phyloP scores from a whole-genome alignment of 1,140 invertebrate genomes.

The Gonioctena quinquepunctata region DNA sequence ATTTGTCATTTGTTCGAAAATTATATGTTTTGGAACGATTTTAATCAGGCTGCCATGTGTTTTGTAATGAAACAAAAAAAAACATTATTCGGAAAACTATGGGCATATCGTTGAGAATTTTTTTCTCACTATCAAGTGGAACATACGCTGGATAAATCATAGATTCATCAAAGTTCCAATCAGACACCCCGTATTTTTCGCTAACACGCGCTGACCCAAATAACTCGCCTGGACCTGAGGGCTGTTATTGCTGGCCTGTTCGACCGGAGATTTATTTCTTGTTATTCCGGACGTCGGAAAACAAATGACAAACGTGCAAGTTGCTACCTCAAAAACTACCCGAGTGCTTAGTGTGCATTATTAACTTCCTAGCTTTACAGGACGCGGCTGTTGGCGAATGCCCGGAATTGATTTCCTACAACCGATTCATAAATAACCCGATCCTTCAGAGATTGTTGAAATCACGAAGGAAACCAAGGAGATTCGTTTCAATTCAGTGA shows the following conservation, averaged over 20 bases:
- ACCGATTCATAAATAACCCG: neutral
- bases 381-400: neutral
- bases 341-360: constrained; percentile 2
- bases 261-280: constrained; percentile 36
- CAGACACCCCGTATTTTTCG: neutral
- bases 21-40: too few species aligned
- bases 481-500: neutral
- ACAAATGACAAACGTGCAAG: constrained; percentile 39
- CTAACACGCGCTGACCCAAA: neutral
- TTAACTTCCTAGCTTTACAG: neutral
- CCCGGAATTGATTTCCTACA: constrained; percentile 3
- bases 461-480: neutral
- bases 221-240: neutral
- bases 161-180: too few species aligned
- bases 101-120: too few species aligned
- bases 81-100: too few species aligned
- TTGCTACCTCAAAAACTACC: constrained; percentile 19
- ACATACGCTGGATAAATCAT: too few species aligned
- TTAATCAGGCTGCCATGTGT: too few species aligned
- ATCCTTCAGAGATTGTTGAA: neutral
- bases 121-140: too few species aligned
- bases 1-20: too few species aligned
- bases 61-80: too few species aligned
- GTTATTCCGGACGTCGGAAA: constrained; percentile 35
- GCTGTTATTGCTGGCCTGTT: constrained; percentile 8